These are phyloP conservation scores for Aleadryas rufinucha DNA, from an alignment of 2,113 vertebrate species.

Conservation along the genomic window DNA sequence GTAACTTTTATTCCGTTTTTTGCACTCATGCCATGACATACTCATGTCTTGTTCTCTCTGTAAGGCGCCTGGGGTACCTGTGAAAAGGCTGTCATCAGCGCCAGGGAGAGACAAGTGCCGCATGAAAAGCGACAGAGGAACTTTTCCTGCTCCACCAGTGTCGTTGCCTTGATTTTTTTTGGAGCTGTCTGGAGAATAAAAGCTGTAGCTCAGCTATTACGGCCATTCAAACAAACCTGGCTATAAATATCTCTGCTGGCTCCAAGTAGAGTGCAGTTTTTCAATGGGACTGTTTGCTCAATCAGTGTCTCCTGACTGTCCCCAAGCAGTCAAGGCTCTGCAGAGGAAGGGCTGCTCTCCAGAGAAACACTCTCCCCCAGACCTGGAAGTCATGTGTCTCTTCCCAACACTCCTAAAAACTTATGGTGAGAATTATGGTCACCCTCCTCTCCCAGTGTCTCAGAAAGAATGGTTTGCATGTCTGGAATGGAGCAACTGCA, in stretches of 20 bases:
- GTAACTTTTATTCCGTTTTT: background rate
- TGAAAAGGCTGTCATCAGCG: constrained; percentile 35
- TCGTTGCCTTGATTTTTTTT: background rate
- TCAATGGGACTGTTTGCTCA: background rate
- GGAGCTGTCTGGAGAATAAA: background rate
- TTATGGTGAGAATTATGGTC: background rate
- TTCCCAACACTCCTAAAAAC: background rate
- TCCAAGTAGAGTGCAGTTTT: background rate
- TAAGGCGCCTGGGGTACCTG: background rate
- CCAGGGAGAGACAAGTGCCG: background rate
- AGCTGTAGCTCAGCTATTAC: background rate
- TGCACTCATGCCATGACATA: background rate
- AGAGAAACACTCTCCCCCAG: background rate
- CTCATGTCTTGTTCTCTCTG: background rate
- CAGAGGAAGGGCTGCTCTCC: background rate
- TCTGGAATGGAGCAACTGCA: background rate
- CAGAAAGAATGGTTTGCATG: background rate
- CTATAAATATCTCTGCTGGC: background rate
- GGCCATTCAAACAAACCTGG: background rate
- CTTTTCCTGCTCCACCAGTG: background rate
- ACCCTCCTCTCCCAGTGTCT: background rate
- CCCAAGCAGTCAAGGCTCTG: background rate
- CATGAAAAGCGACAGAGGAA: background rate
- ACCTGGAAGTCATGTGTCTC: background rate
- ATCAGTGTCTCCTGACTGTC: background rate